Conservation (phyloP, 2,888 invertebrate genomes). For the Tyria jacobaeae region DNA sequence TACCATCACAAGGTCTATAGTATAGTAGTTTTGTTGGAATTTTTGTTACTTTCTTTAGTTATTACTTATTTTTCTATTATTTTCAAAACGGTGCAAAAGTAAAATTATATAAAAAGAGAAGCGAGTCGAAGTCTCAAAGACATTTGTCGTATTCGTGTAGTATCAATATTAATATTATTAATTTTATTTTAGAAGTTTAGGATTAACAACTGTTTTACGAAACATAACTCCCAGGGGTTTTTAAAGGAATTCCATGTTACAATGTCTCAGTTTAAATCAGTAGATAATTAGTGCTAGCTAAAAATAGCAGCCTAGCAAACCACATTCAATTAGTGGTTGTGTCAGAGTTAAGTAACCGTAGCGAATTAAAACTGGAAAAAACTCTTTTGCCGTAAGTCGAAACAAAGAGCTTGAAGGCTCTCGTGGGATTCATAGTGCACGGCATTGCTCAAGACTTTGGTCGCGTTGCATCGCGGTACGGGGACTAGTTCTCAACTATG, state of each 20-base stretch:
- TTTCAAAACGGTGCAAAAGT: no score
- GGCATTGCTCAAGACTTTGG: slow-evolving; percentile 70
- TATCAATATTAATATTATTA: no score
- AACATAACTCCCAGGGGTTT: background rate
- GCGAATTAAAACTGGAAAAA: slow-evolving; percentile 60
- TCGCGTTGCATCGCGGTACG: slow-evolving; percentile 58
- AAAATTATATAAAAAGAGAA: no score
- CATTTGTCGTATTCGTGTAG: no score
- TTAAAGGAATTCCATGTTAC: slow-evolving; percentile 9
- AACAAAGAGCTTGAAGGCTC: slow-evolving; percentile 75
- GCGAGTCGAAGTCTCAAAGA: no score
- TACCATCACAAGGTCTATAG: no score
- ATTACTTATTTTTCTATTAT: no score
- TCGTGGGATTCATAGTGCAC: slow-evolving; percentile 63
- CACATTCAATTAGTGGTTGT: slow-evolving; percentile 65
- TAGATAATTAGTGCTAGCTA: slow-evolving; percentile 40
- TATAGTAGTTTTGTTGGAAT: no score
- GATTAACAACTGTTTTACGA: background rate
- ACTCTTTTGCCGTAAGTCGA: slow-evolving; percentile 60
- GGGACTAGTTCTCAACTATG: slow-evolving; percentile 53
- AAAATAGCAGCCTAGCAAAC: slow-evolving; percentile 56
- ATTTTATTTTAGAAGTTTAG: no score
- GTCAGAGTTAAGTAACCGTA: slow-evolving; percentile 53
- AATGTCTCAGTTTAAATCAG: slow-evolving; percentile 11
- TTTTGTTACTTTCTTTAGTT: no score